Conservation (phyloP, 53 echinoderm and acorn worm genomes). For the Actinopyga echinites region DNA sequence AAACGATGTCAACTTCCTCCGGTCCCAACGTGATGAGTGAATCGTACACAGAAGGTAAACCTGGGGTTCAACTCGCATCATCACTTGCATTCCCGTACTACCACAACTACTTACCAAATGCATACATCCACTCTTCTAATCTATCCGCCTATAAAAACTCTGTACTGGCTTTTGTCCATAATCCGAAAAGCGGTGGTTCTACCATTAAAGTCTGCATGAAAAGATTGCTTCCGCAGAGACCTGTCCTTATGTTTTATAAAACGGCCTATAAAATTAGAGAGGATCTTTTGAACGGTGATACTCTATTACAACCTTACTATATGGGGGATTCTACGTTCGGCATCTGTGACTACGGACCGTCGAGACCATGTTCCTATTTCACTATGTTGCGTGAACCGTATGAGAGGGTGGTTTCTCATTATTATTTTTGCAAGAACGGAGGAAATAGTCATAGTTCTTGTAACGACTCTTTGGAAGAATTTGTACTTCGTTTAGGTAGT, state of each 20-base stretch:
- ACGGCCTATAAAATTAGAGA: neutral
- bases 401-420: slow-evolving; percentile 37
- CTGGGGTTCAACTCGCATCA: too few species aligned
- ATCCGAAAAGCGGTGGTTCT: slow-evolving; percentile 43
- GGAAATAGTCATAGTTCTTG: neutral
- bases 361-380: slow-evolving; percentile 52
- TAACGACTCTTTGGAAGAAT: slow-evolving; percentile 47
- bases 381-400: slow-evolving; percentile 57
- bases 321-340: slow-evolving; percentile 40
- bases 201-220: slow-evolving; percentile 41
- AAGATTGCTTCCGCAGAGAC: neutral
- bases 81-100: neutral
- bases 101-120: slow-evolving; percentile 1
- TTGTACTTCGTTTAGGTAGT: slow-evolving; percentile 40
- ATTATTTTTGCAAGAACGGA: slow-evolving; percentile 48
- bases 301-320: neutral
- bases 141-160: neutral
- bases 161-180: slow-evolving; percentile 25
- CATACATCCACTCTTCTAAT: slow-evolving; percentile 1
- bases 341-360: slow-evolving; percentile 41
- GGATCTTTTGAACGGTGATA: neutral
- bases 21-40: too few species aligned
- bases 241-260: neutral
- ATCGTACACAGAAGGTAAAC: too few species aligned
- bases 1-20: too few species aligned